A percentile compares a stretch with the other conserved stretches of the same genome.
phyloP scores from a whole-genome alignment of 2,113 vertebrate genomes.

The Zosterops hypoxanthus region DNA sequence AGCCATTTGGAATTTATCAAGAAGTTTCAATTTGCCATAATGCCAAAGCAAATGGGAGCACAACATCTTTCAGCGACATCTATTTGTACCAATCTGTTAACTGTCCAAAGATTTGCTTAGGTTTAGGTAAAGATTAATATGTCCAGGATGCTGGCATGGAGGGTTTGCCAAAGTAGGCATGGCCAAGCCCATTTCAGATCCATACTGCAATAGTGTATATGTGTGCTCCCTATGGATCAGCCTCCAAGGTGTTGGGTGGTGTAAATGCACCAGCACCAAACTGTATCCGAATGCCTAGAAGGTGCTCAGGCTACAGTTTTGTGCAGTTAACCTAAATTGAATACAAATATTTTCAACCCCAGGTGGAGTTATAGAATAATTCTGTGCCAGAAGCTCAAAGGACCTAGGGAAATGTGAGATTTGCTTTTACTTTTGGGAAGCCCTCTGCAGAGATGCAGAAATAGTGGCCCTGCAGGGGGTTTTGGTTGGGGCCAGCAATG shows the following conservation, averaged over 20 bases:
- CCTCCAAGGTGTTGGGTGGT: not conserved
- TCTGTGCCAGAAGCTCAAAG: not conserved
- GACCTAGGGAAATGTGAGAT: not conserved
- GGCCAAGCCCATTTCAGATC: not conserved
- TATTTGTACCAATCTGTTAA: not conserved
- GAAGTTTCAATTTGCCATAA: not conserved
- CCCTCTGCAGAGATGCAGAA: not conserved
- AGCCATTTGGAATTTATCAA: not conserved
- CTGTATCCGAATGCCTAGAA: not conserved
- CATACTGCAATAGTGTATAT: fast-evolving
- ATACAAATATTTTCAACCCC: not conserved
- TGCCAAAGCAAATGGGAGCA: not conserved
- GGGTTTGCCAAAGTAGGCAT: not conserved
- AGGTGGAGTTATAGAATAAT: not conserved
- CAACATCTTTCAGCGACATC: not conserved
- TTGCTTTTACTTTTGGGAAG: not conserved
- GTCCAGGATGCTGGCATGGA: not conserved
- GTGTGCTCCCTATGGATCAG: not conserved
- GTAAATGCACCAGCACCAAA: not conserved
- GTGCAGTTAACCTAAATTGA: not conserved
- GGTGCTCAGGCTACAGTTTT: not conserved
- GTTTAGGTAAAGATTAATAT: not conserved
- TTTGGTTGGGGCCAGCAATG: not conserved
- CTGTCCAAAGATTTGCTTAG: not conserved
- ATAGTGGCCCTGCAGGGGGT: not conserved